Conservation (phyloP, 2,113 vertebrate species). For the Paraplagusia blochii region DNA sequence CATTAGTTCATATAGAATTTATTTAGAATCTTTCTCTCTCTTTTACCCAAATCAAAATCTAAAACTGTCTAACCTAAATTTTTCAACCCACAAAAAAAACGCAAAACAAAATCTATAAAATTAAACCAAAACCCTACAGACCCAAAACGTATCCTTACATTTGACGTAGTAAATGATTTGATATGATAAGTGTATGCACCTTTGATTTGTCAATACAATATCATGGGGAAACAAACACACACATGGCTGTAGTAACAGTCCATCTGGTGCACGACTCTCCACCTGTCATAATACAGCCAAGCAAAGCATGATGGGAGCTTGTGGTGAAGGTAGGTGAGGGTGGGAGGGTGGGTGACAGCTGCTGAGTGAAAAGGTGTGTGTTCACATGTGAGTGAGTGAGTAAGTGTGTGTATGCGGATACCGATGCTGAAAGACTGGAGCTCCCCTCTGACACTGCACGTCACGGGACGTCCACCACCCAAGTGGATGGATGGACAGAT, state of each 20-base stretch:
- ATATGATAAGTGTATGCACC: too few species aligned
- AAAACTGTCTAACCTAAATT: too few species aligned
- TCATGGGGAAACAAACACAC: background rate
- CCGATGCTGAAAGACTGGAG: constrained; percentile 76
- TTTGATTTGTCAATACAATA: too few species aligned
- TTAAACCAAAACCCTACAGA: too few species aligned
- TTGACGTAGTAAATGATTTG: too few species aligned
- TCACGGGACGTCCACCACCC: constrained; percentile 69
- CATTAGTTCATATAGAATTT: too few species aligned
- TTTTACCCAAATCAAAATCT: too few species aligned
- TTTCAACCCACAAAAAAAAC: too few species aligned
- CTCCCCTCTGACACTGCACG: constrained; percentile 69
- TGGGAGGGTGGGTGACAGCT: constrained; percentile 1
- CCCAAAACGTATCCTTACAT: too few species aligned
- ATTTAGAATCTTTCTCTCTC: too few species aligned
- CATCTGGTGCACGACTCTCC: constrained; percentile 57
- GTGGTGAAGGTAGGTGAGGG: background rate
- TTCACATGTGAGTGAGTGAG: constrained; percentile 25
- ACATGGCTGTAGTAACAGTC: constrained; percentile 15
- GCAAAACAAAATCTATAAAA: too few species aligned
- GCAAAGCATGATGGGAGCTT: constrained; percentile 57
- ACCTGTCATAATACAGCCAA: constrained; percentile 79
- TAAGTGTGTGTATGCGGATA: constrained; percentile 36
- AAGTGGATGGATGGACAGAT: constrained; percentile 49
- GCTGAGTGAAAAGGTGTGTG: constrained; percentile 51